Evolutionary conservation across 2,113 vertebrate genomes (phyloP), one percentile per base, ranked within the genome.

Genomic region (Apteryx mantelli): DNA sequence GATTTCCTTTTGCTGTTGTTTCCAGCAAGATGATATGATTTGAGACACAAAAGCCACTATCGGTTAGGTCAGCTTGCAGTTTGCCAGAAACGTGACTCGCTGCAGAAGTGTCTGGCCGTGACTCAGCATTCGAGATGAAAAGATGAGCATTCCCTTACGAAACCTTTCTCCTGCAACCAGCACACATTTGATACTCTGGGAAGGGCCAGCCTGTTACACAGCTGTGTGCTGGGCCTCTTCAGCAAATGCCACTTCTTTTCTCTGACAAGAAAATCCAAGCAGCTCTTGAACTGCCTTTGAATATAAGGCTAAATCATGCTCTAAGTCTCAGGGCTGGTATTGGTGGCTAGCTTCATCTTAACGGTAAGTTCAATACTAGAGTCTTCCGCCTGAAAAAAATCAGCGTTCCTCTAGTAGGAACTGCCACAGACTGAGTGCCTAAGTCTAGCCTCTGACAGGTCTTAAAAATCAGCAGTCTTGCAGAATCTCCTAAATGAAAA

Each of bases 261-360:
- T 73, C 38, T 55, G 63, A 18, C 8, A 7, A 36, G 22, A 50
- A 40, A 46, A 76, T 40, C 48, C 20, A 63, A 53, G 50, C 32
- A 71, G 70, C 25, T 55, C 20, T 34, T 58, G 18, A 69, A 13
- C 36, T 42, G 52, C 19, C 38, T 77, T 60, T 52, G 68, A 28
- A 19, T 68, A 64, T 32, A 38, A n/a, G 58, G 42, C 30, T 26
- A 0, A 7, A 36, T 5, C 0, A 0, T 44, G 21, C 75, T 70
- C 25, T 14, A 5, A 34, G 65, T 61, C 66, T 74, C 34, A 28
- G n/a, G 44, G 26, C 36, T 86, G 66, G 30, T 18, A 30, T 34
- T 0, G 0, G 32, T 55, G 46, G 46, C 55, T n/a, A 48, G 15
- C 61, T 46, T 15, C 48, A 76, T 3, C 32, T 30, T 38, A 30